Percentiles rank a stretch among this genome's conserved stretches.
phyloP scores from a whole-genome alignment of 2,888 invertebrate genomes.

The Drosophila subquinaria region DNA sequence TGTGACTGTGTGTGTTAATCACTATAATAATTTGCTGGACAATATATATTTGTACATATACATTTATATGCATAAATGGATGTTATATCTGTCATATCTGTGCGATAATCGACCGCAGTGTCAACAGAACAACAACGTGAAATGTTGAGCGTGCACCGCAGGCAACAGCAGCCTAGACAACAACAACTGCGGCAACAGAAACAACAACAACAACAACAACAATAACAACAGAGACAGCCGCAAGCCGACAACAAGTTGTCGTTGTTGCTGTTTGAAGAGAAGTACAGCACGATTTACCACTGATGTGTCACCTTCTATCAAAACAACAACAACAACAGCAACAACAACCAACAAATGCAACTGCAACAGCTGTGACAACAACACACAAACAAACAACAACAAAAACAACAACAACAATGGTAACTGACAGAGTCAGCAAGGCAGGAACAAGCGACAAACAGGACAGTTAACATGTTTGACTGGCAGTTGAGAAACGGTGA shows the following conservation, averaged over 20 bases:
- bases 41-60: slow-evolving; percentile 17
- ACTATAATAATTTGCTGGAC: slow-evolving; percentile 51
- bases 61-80: background rate
- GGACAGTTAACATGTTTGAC: slow-evolving; percentile 73
- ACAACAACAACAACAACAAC: slow-evolving; percentile 22
- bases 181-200: slow-evolving; percentile 29
- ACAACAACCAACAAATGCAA: slow-evolving; percentile 27
- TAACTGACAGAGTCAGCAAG: slow-evolving; percentile 25
- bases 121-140: slow-evolving; percentile 55
- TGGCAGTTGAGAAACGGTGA: slow-evolving; percentile 43
- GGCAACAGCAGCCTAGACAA: slow-evolving; percentile 44
- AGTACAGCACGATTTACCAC: slow-evolving; percentile 59
- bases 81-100: slow-evolving; percentile 53
- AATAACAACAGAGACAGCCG: slow-evolving; percentile 19
- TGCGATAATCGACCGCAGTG: slow-evolving; percentile 72
- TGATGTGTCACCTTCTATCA: slow-evolving; percentile 75
- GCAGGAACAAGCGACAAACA: slow-evolving; percentile 39
- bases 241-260: slow-evolving; percentile 20
- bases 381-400: slow-evolving; percentile 15
- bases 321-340: slow-evolving; percentile 53
- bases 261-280: slow-evolving; percentile 52
- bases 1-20: slow-evolving; percentile 20
- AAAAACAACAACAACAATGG: slow-evolving; percentile 2
- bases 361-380: slow-evolving; percentile 52
- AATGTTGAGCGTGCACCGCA: slow-evolving; percentile 45